These are phyloP conservation scores for Sesamia nonagrioides DNA, from an alignment of 1,140 invertebrate species.

Conservation along the genomic window DNA sequence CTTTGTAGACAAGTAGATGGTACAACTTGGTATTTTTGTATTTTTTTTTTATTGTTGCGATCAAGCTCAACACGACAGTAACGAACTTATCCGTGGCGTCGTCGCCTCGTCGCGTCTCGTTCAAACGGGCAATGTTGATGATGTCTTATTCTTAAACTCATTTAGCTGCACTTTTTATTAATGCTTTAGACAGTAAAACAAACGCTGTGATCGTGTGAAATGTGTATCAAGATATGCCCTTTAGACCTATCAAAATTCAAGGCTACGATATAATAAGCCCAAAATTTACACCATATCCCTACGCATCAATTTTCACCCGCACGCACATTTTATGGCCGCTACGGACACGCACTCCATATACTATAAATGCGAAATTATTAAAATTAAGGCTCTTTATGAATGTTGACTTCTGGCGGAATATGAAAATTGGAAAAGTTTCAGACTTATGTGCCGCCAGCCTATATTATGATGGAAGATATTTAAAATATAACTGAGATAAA, in stretches of 20 bases:
- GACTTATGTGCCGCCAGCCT: slow-evolving; percentile 31
- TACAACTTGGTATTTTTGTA: not conserved
- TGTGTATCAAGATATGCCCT: slow-evolving; percentile 52
- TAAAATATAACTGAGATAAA: slow-evolving; percentile 34
- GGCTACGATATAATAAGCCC: slow-evolving; percentile 65
- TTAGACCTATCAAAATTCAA: slow-evolving; percentile 62
- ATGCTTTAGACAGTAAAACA: slow-evolving; percentile 27
- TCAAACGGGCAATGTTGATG: slow-evolving; percentile 18
- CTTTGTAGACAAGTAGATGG: slow-evolving; percentile 30
- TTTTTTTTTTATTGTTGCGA: slow-evolving; percentile 10
- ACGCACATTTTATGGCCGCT: slow-evolving; percentile 68
- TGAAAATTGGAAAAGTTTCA: slow-evolving; percentile 59
- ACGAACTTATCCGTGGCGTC: slow-evolving; percentile 16
- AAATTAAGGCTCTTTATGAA: slow-evolving; percentile 64
- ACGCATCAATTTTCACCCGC: slow-evolving; percentile 66
- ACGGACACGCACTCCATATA: slow-evolving; percentile 64
- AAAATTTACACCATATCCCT: slow-evolving; percentile 68
- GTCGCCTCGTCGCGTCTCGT: slow-evolving; percentile 4
- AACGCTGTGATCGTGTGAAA: slow-evolving; percentile 45
- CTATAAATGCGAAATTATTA: slow-evolving; percentile 67
- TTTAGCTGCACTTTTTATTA: slow-evolving; percentile 20
- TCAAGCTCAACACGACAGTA: slow-evolving; percentile 16
- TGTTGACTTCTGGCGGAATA: slow-evolving; percentile 59
- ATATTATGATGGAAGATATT: slow-evolving; percentile 24
- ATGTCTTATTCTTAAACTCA: slow-evolving; percentile 25